Base-by-base conservation (phyloP, 2,113 vertebrate genomes). In the Lepidothrix coronata region DNA sequence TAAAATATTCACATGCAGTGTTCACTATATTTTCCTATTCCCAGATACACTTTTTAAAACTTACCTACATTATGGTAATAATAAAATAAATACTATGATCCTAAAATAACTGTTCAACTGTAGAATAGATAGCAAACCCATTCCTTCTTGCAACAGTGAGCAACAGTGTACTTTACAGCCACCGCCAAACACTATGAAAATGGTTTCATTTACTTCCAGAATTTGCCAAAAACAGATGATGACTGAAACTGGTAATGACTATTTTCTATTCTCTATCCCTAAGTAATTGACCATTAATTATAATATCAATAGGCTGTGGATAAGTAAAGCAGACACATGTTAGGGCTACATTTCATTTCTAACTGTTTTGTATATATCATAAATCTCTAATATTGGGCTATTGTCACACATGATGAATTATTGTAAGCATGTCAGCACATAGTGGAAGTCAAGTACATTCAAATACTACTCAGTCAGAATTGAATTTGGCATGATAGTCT, bases 391-490 rank as follows among this genome's bases (percentile, higher is more conserved):
- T 99, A 98, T 98, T 97, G 98, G 97, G 97, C 98, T 98, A 98
- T 98, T 97, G 98, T 98, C 98, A 98, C 98, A 98, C 98, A 99
- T 98, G 98, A 98, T 98, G 98, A 98, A 98, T 98, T 98, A 98
- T 98, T 98, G 98, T 98, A 98, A 98, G 98, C 97, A 97, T 98
- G 98, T 98, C 97, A 98, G 98, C 98, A 99, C 98, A 98, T 98
- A 98, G 98, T 98, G 98, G 98, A 98, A 99, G 99, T 99, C 99
- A 99, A 99, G 99, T 99, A 98, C 98, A 98, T 98, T 98, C 98
- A 99, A 99, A 99, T 99, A 98, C 98, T 99, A 99, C 99, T 99
- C 98, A 99, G 98, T 99, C 98, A 98, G 98, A 99, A 99, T 99
- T 99, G 98, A 99, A 99, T 99, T 99, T 99, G 98, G 98, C 98